A percentile compares a stretch with the other conserved stretches of the same genome.
Evolutionary conservation across 2,797 vertebrate genomes (phyloP).

Genomic region (Geotria australis): DNA sequence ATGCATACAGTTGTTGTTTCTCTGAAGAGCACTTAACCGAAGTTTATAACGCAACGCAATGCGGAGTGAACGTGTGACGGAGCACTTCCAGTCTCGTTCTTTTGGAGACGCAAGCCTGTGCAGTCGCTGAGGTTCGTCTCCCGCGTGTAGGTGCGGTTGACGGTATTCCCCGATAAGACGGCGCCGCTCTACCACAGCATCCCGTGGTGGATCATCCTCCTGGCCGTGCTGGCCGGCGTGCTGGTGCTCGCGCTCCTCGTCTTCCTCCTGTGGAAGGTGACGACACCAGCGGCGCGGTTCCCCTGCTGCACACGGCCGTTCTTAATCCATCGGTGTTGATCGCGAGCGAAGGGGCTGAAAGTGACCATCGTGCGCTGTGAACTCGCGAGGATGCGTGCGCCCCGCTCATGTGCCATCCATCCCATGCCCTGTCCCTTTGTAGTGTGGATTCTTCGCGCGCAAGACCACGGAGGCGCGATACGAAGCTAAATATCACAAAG

Average conservation of each 20-base stretch:
- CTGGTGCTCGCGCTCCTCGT: constrained; percentile 58
- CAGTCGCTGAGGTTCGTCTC: too few species aligned
- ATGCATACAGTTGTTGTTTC: too few species aligned
- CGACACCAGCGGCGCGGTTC: constrained; percentile 2
- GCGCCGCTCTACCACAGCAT: constrained; percentile 31
- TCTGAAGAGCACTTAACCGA: too few species aligned
- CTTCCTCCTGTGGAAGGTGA: constrained; percentile 81
- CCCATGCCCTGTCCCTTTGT: constrained; percentile 33
- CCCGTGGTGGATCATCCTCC: constrained; percentile 75
- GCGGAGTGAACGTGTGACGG: too few species aligned
- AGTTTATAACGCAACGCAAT: too few species aligned
- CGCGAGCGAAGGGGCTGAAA: too few species aligned
- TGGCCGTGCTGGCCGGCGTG: constrained; percentile 58
- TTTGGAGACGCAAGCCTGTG: too few species aligned
- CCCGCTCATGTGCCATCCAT: background rate
- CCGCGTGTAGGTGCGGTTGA: constrained; percentile 29
- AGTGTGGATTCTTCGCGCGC: constrained; percentile 99
- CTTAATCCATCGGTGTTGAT: too few species aligned
- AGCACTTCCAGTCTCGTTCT: too few species aligned
- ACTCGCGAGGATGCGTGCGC: background rate
- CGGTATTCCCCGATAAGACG: constrained; percentile 43
- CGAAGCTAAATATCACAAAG: constrained; percentile 81
- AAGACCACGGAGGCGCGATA: constrained; percentile 54
- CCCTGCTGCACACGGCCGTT: too few species aligned
- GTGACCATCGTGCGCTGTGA: background rate